Percentiles rank a stretch among this genome's conserved stretches.
phyloP scores from a whole-genome alignment of 92 coral and sea anemone species.

The Desmophyllum pertusum region DNA sequence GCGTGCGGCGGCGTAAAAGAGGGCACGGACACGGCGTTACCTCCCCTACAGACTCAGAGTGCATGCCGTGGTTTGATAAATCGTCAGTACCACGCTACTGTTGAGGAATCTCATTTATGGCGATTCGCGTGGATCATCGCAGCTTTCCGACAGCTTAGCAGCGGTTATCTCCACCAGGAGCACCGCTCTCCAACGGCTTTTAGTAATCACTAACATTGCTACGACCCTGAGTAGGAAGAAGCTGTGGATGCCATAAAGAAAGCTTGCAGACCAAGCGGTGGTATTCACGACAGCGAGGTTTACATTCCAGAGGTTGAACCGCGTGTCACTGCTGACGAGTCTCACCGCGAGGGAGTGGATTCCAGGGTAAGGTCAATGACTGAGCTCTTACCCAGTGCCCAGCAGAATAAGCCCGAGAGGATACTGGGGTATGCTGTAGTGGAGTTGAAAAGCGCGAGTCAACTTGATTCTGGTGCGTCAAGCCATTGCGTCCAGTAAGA shows the following conservation, averaged over 20 bases:
- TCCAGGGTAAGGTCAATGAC: constrained; percentile 33
- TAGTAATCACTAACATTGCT: constrained; percentile 87
- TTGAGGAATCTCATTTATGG: constrained; percentile 74
- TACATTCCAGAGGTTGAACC: constrained; percentile 68
- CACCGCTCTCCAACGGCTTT: constrained; percentile 79
- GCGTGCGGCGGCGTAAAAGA: constrained; percentile 69
- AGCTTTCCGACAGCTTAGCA: constrained; percentile 67
- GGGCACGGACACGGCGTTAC: constrained; percentile 66
- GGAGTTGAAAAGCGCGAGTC: constrained; percentile 86
- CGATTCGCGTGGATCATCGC: constrained; percentile 62
- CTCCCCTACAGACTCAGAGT: constrained; percentile 87
- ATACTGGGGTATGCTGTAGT: constrained; percentile 84
- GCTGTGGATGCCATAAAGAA: constrained; percentile 78
- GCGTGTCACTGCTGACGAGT: constrained; percentile 21
- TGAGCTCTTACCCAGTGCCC: constrained; percentile 68
- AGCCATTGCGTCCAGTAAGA: constrained; percentile 68
- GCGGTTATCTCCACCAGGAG: constrained; percentile 76
- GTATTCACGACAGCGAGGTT: constrained; percentile 63
- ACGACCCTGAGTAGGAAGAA: constrained; percentile 66
- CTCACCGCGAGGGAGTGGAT: constrained; percentile 13
- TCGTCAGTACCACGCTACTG: constrained; percentile 63
- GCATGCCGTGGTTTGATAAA: constrained; percentile 96
- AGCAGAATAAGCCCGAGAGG: constrained; percentile 48
- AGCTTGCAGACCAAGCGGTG: constrained; percentile 92
- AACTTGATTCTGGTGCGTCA: constrained; percentile 89